A percentile compares a stretch with the other conserved stretches of the same genome.
phyloP scores from a whole-genome alignment of 2,888 invertebrate species.

The Metellina segmentata region DNA sequence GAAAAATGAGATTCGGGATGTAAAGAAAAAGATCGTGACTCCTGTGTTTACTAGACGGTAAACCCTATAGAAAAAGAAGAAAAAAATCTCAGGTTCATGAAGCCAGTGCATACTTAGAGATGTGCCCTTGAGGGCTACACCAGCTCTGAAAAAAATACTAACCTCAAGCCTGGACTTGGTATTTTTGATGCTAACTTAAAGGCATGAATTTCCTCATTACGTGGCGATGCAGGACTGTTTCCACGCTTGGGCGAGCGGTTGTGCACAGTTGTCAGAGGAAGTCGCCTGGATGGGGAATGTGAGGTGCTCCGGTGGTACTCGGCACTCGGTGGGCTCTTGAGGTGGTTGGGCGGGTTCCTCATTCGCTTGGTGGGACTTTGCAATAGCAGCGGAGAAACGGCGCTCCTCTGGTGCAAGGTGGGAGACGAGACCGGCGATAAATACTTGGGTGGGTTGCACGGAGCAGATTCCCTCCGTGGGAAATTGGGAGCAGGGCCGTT shows the following conservation, averaged over 20 bases:
- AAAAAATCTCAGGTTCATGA: too few relatives aligned
- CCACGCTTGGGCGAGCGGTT: constrained; percentile 55
- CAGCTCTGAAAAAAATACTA: not conserved
- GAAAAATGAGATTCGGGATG: too few relatives aligned
- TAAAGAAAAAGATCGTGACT: too few relatives aligned
- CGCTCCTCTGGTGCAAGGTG: constrained; percentile 44
- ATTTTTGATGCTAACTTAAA: constrained; percentile 58
- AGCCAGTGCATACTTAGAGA: too few relatives aligned
- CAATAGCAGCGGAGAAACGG: constrained; percentile 15
- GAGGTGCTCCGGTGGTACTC: constrained; percentile 49
- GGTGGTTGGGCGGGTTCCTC: not conserved
- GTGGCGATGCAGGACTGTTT: constrained; percentile 40
- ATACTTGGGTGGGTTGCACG: constrained; percentile 30
- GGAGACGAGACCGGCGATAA: constrained; percentile 41
- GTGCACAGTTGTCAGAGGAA: constrained; percentile 54
- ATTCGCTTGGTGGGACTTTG: constrained; percentile 45
- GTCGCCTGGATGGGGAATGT: constrained; percentile 57
- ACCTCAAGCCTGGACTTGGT: constrained; percentile 64
- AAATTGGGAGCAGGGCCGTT: not conserved
- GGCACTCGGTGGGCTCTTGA: constrained; percentile 19
- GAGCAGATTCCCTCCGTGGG: constrained; percentile 40
- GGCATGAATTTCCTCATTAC: constrained; percentile 34
- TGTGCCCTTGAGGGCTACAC: too few relatives aligned
- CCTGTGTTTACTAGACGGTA: too few relatives aligned
- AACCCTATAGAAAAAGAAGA: too few relatives aligned